Evolutionary conservation across 1,140 invertebrate genomes (phyloP).

Genomic region (Dendrolimus kikuchii): DNA sequence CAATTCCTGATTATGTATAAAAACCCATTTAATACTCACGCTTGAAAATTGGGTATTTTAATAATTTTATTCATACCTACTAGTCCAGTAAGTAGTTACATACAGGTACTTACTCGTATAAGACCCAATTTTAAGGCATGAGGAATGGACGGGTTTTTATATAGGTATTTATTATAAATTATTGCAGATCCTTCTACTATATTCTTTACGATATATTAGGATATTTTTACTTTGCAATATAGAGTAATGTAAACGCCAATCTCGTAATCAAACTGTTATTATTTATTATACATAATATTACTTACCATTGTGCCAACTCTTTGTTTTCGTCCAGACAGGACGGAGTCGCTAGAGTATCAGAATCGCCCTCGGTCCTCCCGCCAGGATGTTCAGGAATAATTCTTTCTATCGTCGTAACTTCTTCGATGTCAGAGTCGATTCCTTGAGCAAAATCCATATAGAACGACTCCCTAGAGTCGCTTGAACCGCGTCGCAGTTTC

Average conservation of each 20-base stretch:
- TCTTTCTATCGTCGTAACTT: conserved; percentile 78
- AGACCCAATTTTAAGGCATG: no score
- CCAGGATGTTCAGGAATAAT: conserved; percentile 65
- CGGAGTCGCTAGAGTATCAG: conserved; percentile 71
- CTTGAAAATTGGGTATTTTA: no score
- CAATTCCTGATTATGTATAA: no score
- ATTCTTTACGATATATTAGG: no score
- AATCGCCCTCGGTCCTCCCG: conserved; percentile 61
- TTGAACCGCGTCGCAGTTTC: conserved; percentile 85
- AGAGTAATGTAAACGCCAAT: neutral
- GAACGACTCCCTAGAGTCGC: conserved; percentile 88
- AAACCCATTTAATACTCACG: no score
- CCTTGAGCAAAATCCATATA: conserved; percentile 92
- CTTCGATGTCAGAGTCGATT: conserved; percentile 90
- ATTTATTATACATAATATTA: conserved; percentile 6
- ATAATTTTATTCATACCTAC: no score
- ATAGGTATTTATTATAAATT: no score
- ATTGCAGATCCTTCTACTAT: no score
- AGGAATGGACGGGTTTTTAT: no score
- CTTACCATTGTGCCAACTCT: conserved; percentile 63
- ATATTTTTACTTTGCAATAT: neutral
- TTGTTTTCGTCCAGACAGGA: conserved; percentile 65
- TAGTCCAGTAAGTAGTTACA: no score
- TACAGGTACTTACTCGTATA: no score
- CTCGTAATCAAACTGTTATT: neutral